Evolutionary conservation across 2,113 vertebrate species (phyloP).

Genomic region (Rattus rattus): DNA sequence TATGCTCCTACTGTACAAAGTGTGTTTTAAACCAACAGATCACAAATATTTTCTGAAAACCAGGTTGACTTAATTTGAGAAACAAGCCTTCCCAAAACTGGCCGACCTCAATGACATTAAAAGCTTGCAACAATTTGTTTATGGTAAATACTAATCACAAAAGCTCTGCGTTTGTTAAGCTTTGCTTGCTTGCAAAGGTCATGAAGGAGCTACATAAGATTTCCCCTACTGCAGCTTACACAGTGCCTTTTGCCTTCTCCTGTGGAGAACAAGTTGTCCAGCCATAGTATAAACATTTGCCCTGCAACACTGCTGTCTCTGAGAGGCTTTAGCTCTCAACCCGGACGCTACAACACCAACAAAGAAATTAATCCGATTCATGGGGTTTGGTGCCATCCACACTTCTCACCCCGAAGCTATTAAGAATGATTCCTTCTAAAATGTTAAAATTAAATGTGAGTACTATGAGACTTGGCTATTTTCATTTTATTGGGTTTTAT

Average conservation of each 20-base stretch:
- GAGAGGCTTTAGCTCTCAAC: background rate
- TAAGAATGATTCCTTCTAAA: slow-evolving; percentile 11
- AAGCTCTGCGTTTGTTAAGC: background rate
- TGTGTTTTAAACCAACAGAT: background rate
- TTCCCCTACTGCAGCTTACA: background rate
- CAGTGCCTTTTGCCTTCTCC: background rate
- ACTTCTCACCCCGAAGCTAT: background rate
- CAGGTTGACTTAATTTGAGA: background rate
- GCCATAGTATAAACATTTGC: background rate
- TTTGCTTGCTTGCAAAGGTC: background rate
- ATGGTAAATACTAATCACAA: no score
- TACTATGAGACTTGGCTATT: slow-evolving; percentile 16
- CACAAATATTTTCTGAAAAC: background rate
- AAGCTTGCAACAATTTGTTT: background rate
- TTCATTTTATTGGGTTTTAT: background rate
- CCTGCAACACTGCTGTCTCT: background rate
- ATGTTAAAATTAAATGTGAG: background rate
- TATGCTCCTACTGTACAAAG: background rate
- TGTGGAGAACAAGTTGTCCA: background rate
- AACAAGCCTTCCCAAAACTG: background rate
- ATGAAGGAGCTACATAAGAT: background rate
- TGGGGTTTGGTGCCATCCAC: background rate
- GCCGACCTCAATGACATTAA: background rate
- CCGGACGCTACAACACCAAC: background rate
- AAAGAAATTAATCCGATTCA: background rate